Evolutionary conservation across 2,888 invertebrate genomes (phyloP), one percentile per base, ranked within the genome.

Genomic region (Plutella xylostella): DNA sequence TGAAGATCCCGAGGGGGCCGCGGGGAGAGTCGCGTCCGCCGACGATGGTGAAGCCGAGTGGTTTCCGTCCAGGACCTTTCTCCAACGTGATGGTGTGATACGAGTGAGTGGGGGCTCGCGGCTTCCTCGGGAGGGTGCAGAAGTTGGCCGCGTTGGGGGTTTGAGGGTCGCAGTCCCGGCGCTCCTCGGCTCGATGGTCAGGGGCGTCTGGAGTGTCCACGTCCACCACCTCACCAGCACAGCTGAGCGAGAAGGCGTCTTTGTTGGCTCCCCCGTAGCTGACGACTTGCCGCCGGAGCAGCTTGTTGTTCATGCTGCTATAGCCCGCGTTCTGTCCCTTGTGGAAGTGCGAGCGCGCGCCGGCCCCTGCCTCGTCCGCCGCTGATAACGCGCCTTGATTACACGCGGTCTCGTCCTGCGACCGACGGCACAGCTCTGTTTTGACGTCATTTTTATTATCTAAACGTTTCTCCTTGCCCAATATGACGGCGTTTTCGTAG

Each of bases 1-100:
- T 91, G 71, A 92, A 94, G 65, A 95, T 94, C 37, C 94, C 94
- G 64, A 94, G 87, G 50, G 91, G 91, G 46, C 93, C 94, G 65
- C 92, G 89, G 2, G 93, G 92, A 28, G 93, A 93, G 67, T 95
- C 94, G 47, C 90, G 86, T 39, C 94, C 94, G 34, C 94, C 95
- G 2, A 94, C 94, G 55, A 95, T 93, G 11, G 93, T 94, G 67
- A 95, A 95, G n/a, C 94, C 94, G 25, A 94, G 85, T 1, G 92
- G 91, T 72, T 93, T 94, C 65, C 91, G 92, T 2, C 93, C 92
- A 7, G 88, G 88, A 1, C 93, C 94, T 63, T 94, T 94, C 64
- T 92, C 90, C 60, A 91, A 88, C 6, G 90, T 88, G 15, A 92
- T 88, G 0, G 91, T 92, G 53, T 90, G 88, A 57, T 90, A 90